Conservation (phyloP, 1,140 invertebrate genomes). For the Diploscapter pachys region DNA sequence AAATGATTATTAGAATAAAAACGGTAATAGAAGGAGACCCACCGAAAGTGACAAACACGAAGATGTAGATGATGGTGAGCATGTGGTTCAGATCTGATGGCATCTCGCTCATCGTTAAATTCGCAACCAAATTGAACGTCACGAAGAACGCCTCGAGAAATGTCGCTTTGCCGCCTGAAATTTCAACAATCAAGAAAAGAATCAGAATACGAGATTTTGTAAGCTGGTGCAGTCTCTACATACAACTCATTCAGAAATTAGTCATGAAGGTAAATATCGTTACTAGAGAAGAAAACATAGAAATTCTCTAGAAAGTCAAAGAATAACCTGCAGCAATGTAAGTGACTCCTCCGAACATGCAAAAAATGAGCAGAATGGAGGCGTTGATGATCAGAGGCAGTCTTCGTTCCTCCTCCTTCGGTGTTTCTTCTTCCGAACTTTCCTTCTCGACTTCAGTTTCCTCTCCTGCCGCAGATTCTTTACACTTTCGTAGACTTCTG, state of each 20-base stretch:
- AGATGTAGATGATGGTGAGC: slow-evolving; percentile 55
- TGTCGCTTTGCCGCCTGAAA: slow-evolving; percentile 23
- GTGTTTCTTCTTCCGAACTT: not conserved
- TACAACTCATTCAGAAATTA: no score
- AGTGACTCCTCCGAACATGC: slow-evolving; percentile 56
- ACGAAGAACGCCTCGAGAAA: slow-evolving; percentile 57
- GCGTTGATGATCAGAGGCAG: slow-evolving; percentile 57
- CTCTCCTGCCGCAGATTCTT: not conserved
- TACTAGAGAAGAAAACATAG: no score
- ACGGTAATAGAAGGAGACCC: slow-evolving; percentile 1
- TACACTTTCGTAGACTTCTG: not conserved
- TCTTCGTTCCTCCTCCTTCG: slow-evolving; percentile 7
- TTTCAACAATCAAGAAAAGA: not conserved
- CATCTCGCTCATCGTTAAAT: slow-evolving; percentile 58
- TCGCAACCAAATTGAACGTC: slow-evolving; percentile 57
- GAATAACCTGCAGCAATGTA: slow-evolving; percentile 49
- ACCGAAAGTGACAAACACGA: slow-evolving; percentile 57
- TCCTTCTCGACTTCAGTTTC: slow-evolving; percentile 4
- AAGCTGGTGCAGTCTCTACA: no score
- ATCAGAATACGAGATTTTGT: no score
- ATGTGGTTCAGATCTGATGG: slow-evolving; percentile 52
- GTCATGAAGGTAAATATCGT: no score
- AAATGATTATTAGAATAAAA: no score
- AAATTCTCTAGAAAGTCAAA: no score
- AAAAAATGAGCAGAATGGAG: slow-evolving; percentile 55